phyloP scores from a whole-genome alignment of 2,797 vertebrate genomes.

The Otolemur crassicaudatus region DNA sequence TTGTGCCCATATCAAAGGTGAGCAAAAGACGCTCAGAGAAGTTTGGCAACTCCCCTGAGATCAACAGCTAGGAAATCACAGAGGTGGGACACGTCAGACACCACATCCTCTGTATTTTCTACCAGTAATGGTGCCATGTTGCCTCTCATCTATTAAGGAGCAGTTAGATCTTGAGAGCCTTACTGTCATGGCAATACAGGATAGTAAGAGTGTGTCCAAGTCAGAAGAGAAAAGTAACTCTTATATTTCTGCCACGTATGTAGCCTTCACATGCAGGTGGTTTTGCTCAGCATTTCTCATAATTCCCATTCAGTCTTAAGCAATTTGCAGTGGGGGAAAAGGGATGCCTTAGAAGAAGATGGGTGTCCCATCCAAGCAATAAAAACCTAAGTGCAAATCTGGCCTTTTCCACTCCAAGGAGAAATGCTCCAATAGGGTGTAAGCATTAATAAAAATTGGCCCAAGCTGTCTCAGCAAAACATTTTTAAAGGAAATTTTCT shows the following conservation, averaged over 20 bases:
- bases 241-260: background rate
- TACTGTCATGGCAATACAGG: background rate
- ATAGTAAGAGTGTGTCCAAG: background rate
- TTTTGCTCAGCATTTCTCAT: background rate
- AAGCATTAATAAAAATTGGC: slow-evolving; percentile 14
- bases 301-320: background rate
- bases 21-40: background rate
- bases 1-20: background rate
- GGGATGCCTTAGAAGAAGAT: background rate
- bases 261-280: background rate
- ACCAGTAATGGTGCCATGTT: background rate
- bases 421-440: background rate
- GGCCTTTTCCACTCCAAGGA: background rate
- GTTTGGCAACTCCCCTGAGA: background rate
- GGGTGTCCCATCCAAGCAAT: background rate
- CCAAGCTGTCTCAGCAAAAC: background rate
- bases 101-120: background rate
- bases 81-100: background rate
- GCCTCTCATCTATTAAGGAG: background rate
- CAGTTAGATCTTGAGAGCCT: background rate
- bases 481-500: slow-evolving; percentile 3
- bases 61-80: background rate
- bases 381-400: slow-evolving; percentile 20
- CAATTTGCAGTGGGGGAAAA: background rate
- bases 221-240: background rate